Evolutionary conservation across 2,113 vertebrate genomes (phyloP).

Genomic region (Dipodomys spectabilis): DNA sequence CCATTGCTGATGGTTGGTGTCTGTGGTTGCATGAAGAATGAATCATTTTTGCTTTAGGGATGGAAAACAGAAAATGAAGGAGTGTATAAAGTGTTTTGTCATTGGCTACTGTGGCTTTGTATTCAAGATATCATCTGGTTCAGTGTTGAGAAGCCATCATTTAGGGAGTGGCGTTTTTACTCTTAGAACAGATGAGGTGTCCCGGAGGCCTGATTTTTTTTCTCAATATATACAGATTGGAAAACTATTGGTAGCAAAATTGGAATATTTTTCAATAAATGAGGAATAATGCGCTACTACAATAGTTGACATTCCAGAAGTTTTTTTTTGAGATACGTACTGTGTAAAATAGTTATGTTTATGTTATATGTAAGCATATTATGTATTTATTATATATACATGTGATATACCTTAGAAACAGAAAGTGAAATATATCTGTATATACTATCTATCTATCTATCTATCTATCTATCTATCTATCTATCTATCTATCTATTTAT

Average conservation of each 20-base stretch:
- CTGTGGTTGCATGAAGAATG: neutral
- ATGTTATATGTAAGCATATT: too few relatives aligned
- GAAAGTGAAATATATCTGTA: too few relatives aligned
- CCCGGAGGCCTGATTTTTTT: neutral
- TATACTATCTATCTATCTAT: too few relatives aligned
- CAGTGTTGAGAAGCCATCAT: accelerated
- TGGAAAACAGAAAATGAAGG: neutral
- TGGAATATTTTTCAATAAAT: neutral
- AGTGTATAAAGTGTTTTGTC: neutral
- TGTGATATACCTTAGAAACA: too few relatives aligned
- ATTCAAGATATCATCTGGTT: neutral
- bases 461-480: too few relatives aligned
- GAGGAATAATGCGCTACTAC: neutral
- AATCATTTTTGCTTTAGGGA: neutral
- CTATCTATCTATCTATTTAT: too few relatives aligned
- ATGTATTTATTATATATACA: neutral
- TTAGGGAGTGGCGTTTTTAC: neutral
- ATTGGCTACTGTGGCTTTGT: neutral
- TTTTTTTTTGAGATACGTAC: accelerated
- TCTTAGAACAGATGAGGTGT: neutral
- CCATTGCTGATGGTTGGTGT: neutral
- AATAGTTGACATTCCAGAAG: neutral
- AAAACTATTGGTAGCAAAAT: neutral
- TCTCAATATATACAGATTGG: accelerated
- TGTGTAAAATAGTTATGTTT: neutral